Evolutionary conservation across 2,888 invertebrate species (phyloP), one percentile per base, ranked within the genome.

Genomic region (Odontocolon sp.): DNA sequence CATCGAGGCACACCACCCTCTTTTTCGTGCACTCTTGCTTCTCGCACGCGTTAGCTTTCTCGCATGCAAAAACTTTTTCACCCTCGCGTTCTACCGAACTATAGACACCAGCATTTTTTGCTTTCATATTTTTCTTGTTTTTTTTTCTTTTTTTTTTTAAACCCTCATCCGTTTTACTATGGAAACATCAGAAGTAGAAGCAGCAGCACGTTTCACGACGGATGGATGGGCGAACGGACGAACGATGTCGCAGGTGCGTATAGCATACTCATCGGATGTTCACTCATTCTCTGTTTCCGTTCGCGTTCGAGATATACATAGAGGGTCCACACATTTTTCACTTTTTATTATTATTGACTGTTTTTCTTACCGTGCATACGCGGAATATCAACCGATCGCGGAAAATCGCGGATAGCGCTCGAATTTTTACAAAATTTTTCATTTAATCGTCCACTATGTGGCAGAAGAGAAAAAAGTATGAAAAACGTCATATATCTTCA

Each of bases 171-270:
- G 33, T 33, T 18, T 40, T 42, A 31, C 14, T 18, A 14, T 9
- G 8, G 36, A 66, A 28, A 42, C 52, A 14, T 3, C 31, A 61
- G 40, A 31, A 31, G 52, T 23, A 50, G 52, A 14, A 50, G 47
- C 38, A 6, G 23, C 33, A 38, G 36, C 59, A 52, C 36, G 70
- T 52, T 66, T 33, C 64, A 52, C 38, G 61, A 47, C 47, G 54
- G 52, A n/a, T n/a, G n/a, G n/a, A n/a, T n/a, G n/a, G n/a, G n/a
- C n/a, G n/a, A n/a, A n/a, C n/a, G n/a, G n/a, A 33, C 28, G 52
- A n/a, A 59, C 52, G 40, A 47, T 73, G 67, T 54, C 73, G 40
- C 67, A 67, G 67, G 67, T 67, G 67, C 52, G 59, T n/a, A n/a
- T 61, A n/a, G 21, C 38, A 59, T 28, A 52, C 9, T 52, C 42